phyloP scores from a whole-genome alignment of 2,113 vertebrate genomes.

The Colossoma macropomum region DNA sequence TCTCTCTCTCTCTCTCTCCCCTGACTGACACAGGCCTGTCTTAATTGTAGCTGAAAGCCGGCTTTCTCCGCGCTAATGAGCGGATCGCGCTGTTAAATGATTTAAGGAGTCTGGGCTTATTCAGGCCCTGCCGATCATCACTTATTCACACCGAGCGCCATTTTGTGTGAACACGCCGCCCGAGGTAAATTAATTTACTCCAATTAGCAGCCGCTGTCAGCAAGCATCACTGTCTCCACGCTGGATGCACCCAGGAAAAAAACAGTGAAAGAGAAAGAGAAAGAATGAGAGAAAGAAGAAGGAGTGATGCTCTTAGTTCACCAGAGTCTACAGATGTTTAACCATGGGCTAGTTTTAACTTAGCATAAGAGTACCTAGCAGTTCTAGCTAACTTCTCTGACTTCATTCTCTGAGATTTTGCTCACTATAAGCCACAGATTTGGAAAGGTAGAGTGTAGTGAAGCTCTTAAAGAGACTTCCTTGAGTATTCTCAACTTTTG shows the following conservation, averaged over 20 bases:
- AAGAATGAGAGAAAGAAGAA: not conserved
- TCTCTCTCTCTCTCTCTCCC: slow-evolving; percentile 44
- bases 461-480: too few relatives aligned
- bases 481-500: too few relatives aligned
- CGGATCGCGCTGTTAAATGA: slow-evolving; percentile 84
- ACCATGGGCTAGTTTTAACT: too few relatives aligned
- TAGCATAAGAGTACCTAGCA: too few relatives aligned
- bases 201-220: slow-evolving; percentile 82
- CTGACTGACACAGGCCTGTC: slow-evolving; percentile 73
- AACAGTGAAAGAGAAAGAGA: slow-evolving; percentile 1
- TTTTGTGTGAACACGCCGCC: slow-evolving; percentile 73
- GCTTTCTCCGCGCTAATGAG: slow-evolving; percentile 81
- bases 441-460: too few relatives aligned
- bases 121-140: slow-evolving; percentile 76
- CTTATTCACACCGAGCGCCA: slow-evolving; percentile 75
- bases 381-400: too few relatives aligned
- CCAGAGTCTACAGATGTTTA: not conserved
- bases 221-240: slow-evolving; percentile 71
- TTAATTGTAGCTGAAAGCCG: slow-evolving; percentile 80
- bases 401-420: too few relatives aligned
- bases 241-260: slow-evolving; percentile 56
- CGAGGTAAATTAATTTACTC: slow-evolving; percentile 82
- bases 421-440: too few relatives aligned
- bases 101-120: slow-evolving; percentile 80
- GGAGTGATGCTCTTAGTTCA: not conserved